Evolutionary conservation across 1,140 invertebrate species (phyloP).

Genomic region (Drosophila bocqueti): DNA sequence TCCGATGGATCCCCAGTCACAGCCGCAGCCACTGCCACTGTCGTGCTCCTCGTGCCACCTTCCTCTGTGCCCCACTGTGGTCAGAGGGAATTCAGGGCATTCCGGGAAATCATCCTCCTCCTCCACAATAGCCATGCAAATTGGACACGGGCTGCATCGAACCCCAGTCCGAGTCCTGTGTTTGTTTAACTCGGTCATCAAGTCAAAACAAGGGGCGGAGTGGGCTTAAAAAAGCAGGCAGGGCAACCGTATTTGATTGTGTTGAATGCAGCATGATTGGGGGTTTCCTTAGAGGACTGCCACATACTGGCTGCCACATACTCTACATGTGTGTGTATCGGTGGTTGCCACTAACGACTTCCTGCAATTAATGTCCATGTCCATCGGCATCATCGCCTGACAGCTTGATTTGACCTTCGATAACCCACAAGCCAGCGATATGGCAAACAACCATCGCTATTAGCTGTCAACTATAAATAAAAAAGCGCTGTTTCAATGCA

Average conservation of each 20-base stretch:
- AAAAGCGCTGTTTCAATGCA: not conserved
- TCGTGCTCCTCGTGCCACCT: not conserved
- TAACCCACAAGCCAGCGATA: not conserved
- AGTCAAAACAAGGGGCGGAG: conserved; percentile 44
- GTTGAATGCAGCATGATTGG: conserved; percentile 41
- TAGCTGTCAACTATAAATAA: not conserved
- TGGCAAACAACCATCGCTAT: not conserved
- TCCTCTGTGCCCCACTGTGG: not conserved
- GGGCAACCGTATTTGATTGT: conserved; percentile 7
- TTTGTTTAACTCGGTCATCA: conserved; percentile 52
- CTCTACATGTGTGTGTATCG: not conserved
- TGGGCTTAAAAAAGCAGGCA: not conserved
- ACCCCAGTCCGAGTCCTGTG: conserved; percentile 15
- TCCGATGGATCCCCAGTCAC: not conserved
- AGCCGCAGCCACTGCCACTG: not conserved
- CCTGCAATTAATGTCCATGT: conserved; percentile 18
- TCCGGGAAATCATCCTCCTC: not conserved
- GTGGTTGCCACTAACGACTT: conserved; percentile 13
- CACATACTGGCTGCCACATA: not conserved
- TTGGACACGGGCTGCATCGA: conserved; percentile 32
- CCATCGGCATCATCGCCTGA: conserved; percentile 11
- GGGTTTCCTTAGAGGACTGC: conserved; percentile 18
- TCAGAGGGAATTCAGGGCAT: conserved; percentile 3
- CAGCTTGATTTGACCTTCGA: conserved; percentile 8
- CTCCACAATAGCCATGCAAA: conserved; percentile 45